Base-by-base conservation (phyloP, 2,797 vertebrate genomes). In the Pantherophis vulpinus region DNA sequence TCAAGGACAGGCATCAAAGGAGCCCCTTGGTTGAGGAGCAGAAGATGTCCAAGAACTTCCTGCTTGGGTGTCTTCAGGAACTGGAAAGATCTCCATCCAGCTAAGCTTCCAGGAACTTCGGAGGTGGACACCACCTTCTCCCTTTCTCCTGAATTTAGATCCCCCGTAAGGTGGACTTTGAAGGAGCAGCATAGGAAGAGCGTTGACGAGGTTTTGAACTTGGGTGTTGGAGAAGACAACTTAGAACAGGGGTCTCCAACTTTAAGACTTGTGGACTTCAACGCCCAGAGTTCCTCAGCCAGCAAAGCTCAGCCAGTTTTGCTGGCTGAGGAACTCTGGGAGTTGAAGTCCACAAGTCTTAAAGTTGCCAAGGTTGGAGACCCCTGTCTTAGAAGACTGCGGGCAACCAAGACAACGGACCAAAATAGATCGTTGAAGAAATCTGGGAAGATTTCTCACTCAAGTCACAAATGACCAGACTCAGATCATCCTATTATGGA, bases 1-100 rank as follows among this genome's bases (percentile, higher is more conserved):
- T 99, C 99, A 93, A 55, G 90, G 23, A 58, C 25, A 3, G 54
- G 86, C 2, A 8, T 54, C 86, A 14, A 2, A 61, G 42, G 23
- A 32, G 27, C 37, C n/a, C 12, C 63, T 88, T 87, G 3, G 11
- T 4, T 16, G n/a, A 42, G 60, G 91, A 18, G 9, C 55, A n/a
- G 4, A 1, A 8, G 1, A 7, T n/a, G 14, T 79, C 86, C 55
- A 47, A 25, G 86, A 42, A 66, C 63, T 63, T 87, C 5, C 51
- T 60, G 79, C n/a, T 29, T 29, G 91, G 47, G 3, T 7, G 13
- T 11, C 9, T 29, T 29, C 11, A 3, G 86, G 88, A 90, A 51
- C 70, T 88, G 86, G 74, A 86, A 74, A 27, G 59, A 91, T 55
- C 63, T 63, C 27, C 51, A 87, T 32, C 79, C 60, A 58, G 16